phyloP scores from a whole-genome alignment of 2,113 vertebrate species.

The Aleadryas rufinucha region DNA sequence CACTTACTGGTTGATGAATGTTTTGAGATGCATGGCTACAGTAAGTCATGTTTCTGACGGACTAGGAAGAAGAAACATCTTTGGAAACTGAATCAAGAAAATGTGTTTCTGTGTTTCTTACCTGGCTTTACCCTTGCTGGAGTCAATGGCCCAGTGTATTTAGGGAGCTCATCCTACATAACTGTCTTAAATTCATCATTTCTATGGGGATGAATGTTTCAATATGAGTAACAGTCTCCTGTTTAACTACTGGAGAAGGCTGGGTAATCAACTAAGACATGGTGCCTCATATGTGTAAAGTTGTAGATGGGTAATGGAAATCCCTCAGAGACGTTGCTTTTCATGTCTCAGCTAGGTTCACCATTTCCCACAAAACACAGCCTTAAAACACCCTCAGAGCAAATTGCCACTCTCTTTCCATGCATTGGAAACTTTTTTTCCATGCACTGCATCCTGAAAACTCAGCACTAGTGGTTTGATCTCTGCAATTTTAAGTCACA shows the following conservation, averaged over 20 bases:
- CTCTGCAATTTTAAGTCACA: neutral
- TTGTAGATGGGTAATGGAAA: rapidly evolving
- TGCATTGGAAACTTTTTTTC: neutral
- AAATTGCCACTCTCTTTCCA: neutral
- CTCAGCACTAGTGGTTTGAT: neutral
- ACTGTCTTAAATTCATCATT: neutral
- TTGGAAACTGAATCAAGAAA: neutral
- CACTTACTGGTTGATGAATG: rapidly evolving
- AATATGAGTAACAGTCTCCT: neutral
- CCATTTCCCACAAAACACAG: neutral
- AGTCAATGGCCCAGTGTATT: neutral
- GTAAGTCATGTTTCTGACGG: neutral
- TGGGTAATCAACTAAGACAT: neutral
- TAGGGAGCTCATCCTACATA: neutral
- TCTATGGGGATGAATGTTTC: neutral
- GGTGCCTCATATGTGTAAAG: neutral
- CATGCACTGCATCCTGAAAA: neutral
- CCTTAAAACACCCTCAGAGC: neutral
- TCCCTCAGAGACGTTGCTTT: neutral
- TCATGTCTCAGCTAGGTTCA: neutral
- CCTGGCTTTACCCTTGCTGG: neutral
- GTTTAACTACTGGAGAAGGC: neutral
- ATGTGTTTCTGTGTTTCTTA: neutral
- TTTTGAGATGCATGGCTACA: neutral
- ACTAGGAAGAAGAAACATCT: neutral